Evolutionary conservation across 2,797 vertebrate genomes (phyloP).

Genomic region (Eulemur rubriventer): DNA sequence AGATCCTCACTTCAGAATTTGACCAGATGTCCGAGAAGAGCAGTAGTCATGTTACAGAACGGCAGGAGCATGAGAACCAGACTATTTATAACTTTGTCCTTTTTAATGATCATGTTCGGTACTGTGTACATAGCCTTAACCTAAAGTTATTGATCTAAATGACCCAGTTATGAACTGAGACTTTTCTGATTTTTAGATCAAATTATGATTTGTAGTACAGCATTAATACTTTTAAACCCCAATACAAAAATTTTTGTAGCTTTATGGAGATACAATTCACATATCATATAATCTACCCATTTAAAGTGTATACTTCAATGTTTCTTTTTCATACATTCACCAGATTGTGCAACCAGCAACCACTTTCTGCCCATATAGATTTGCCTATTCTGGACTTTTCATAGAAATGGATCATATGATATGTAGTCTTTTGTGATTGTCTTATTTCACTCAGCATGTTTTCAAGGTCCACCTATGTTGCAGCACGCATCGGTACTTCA

Average conservation of each 20-base stretch:
- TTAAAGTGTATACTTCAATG: background rate
- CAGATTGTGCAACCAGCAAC: too few relatives aligned
- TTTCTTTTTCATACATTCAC: background rate
- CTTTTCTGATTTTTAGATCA: background rate
- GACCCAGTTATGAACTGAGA: background rate
- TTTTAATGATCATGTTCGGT: background rate
- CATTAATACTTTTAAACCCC: background rate
- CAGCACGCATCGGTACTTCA: background rate
- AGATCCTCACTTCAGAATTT: background rate
- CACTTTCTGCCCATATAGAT: background rate
- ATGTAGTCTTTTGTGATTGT: background rate
- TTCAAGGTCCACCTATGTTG: background rate
- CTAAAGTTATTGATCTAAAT: background rate
- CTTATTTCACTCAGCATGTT: background rate
- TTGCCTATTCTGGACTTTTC: background rate
- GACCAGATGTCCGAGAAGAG: background rate
- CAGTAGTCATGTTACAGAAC: background rate
- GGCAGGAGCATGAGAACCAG: background rate
- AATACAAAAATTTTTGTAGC: background rate
- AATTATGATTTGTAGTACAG: background rate
- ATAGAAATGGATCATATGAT: background rate
- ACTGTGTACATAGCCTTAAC: too few relatives aligned
- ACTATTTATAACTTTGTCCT: conserved; percentile 63
- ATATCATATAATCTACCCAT: background rate
- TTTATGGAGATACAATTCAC: background rate